Percentiles rank a stretch among this genome's conserved stretches.
Evolutionary conservation across 2,888 invertebrate species (phyloP).

Genomic region (Alviniconcha strummeri): DNA sequence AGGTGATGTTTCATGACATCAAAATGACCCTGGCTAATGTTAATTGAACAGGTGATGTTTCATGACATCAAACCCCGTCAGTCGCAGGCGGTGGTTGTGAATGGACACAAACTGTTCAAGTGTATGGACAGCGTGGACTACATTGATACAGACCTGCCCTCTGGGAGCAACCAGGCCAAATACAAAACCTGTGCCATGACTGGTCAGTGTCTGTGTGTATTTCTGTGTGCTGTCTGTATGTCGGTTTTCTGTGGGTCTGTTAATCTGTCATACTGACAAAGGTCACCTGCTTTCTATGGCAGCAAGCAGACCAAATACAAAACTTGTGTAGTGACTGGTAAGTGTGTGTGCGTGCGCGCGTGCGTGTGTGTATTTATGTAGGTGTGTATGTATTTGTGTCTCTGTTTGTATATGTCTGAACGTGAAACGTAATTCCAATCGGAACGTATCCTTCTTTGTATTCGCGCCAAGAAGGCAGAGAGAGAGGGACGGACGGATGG

Average conservation of each 20-base stretch:
- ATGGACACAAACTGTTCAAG: slow-evolving; percentile 31
- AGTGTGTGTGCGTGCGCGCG: not conserved
- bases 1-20: slow-evolving; percentile 12
- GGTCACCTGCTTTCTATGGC: too few species aligned
- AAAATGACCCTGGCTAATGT: not conserved
- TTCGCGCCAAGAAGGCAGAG: too few species aligned
- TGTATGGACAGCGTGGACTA: slow-evolving; percentile 40
- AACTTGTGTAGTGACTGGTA: not conserved
- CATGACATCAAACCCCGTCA: slow-evolving; percentile 30
- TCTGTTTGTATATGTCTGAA: too few species aligned
- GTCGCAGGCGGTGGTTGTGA: slow-evolving; percentile 31
- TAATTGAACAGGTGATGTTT: slow-evolving; percentile 31
- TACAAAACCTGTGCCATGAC: slow-evolving; percentile 32
- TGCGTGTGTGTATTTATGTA: too few species aligned
- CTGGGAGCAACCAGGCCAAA: slow-evolving; percentile 25
- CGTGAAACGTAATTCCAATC: too few species aligned
- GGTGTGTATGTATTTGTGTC: too few species aligned
- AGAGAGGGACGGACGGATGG: too few species aligned
- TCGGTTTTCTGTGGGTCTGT: not conserved
- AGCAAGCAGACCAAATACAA: too few species aligned
- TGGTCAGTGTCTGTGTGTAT: not conserved
- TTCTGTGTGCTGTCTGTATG: not conserved
- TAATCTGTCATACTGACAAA: too few species aligned
- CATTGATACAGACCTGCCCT: slow-evolving; percentile 11
- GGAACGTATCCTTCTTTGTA: too few species aligned